phyloP scores from a whole-genome alignment of 2,888 invertebrate genomes.

The Andrena fulva region DNA sequence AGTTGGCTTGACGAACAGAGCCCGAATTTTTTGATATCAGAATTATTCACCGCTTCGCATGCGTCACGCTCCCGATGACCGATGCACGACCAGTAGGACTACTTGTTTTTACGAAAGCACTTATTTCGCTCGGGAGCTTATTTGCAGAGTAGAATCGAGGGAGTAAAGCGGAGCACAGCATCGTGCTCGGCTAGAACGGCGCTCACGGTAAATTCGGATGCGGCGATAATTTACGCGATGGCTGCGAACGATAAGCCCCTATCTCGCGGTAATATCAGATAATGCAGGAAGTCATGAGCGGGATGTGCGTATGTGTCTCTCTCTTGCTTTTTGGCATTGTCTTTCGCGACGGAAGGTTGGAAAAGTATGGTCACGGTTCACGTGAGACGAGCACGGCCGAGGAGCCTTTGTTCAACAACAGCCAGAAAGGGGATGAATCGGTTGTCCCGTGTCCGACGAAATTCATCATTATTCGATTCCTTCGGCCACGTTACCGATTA shows the following conservation, averaged over 20 bases:
- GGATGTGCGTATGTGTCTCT: conserved; percentile 39
- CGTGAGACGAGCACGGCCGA: not conserved
- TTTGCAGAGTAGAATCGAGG: not conserved
- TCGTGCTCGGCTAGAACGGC: not conserved
- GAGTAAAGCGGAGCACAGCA: not conserved
- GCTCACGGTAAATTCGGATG: not conserved
- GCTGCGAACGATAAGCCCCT: conserved; percentile 1
- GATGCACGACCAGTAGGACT: no score
- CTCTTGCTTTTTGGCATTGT: conserved; percentile 22
- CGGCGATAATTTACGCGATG: conserved; percentile 19
- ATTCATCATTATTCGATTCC: not conserved
- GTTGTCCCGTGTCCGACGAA: no score
- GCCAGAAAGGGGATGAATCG: not conserved
- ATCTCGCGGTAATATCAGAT: conserved; percentile 13
- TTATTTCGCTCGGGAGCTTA: not conserved
- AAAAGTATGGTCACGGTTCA: conserved; percentile 12
- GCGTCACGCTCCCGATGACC: no score
- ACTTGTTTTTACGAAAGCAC: no score
- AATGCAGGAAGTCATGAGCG: conserved; percentile 18
- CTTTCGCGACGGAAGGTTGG: conserved; percentile 26
- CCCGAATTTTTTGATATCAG: no score
- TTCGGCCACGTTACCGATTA: not conserved
- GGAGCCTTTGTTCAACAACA: not conserved
- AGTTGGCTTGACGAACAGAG: no score
- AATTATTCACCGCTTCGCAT: no score